Base-by-base conservation (phyloP, 2,888 invertebrate species). In the Protodeltote pygarga region DNA sequence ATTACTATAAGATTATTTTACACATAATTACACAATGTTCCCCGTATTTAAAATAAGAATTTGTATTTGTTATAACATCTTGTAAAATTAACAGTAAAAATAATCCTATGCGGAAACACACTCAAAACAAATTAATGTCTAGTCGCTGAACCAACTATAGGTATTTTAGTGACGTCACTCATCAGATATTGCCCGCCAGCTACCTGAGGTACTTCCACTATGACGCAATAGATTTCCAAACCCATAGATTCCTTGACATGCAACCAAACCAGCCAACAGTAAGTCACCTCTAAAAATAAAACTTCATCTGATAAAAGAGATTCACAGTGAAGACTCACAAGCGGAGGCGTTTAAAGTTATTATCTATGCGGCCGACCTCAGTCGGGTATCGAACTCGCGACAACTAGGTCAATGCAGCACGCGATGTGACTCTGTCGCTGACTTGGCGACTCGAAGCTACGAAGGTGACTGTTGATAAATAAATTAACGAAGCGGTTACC, bases 391-490 rank as follows among this genome's bases (percentile, higher is more conserved):
- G 89, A 89, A 89, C 89, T 83, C 86, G 81, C 72, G 61, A 51
- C 73, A 88, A 83, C 73, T 89, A 67, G 89, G 89, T 88, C 89
- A 88, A 83, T 88, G 89, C 88, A 77, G 83, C 87, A 78, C 83
- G 84, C 81, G 77, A 81, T 79, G 77, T 75, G 77, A 73, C 69
- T 59, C 69, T 70, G 68, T 40, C 69, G 55, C 66, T 74, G 64
- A 68, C 64, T 70, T 71, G 73, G 64, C 71, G 65, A 59, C 65
- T 68, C 44, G 71, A 73, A 79, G 49, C 69, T 60, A 76, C 73
- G 73, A 66, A 62, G 63, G 69, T 69, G 64, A 68, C 65, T 40
- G 39, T 24, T 47, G 52, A 66, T 66, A 66, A 66, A 63, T 63
- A 60, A 52, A 53, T 63, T 38, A 45, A 42, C 39, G 35, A 40